Evolutionary conservation across 2,888 invertebrate species (phyloP).

Genomic region (Tachystola acroxantha): DNA sequence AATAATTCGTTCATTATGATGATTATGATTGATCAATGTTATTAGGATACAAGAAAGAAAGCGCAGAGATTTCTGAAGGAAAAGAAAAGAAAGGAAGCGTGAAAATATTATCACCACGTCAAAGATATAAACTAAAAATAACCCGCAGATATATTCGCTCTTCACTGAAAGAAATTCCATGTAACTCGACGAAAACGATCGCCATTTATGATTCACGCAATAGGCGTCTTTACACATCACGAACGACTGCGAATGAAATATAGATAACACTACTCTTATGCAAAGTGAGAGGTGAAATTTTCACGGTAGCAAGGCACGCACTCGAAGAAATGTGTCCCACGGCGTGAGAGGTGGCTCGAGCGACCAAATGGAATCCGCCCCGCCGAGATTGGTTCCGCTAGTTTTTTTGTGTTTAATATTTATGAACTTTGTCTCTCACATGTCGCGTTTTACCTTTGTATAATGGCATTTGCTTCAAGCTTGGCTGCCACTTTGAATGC

Average conservation of each 20-base stretch:
- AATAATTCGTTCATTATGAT: too few relatives aligned
- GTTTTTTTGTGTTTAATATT: slow-evolving; percentile 69
- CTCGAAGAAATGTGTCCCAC: slow-evolving; percentile 51
- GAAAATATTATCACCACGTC: slow-evolving; percentile 26
- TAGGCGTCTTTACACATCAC: slow-evolving; percentile 58
- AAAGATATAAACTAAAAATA: slow-evolving; percentile 32
- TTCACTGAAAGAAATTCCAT: slow-evolving; percentile 44
- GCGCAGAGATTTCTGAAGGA: not conserved
- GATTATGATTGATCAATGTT: too few relatives aligned
- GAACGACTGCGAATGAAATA: slow-evolving; percentile 54
- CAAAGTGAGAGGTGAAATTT: slow-evolving; percentile 62
- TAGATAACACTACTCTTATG: slow-evolving; percentile 63
- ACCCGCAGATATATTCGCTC: slow-evolving; percentile 24
- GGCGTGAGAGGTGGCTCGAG: slow-evolving; percentile 38
- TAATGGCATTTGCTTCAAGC: slow-evolving; percentile 60
- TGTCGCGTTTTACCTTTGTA: slow-evolving; percentile 55
- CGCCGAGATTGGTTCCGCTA: slow-evolving; percentile 64
- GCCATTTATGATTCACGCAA: slow-evolving; percentile 66
- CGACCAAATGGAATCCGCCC: slow-evolving; percentile 58
- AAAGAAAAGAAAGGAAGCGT: slow-evolving; percentile 25
- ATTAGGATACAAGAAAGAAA: too few relatives aligned
- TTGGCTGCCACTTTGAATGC: slow-evolving; percentile 49
- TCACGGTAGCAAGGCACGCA: slow-evolving; percentile 52
- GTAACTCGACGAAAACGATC: slow-evolving; percentile 54
- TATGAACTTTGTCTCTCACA: slow-evolving; percentile 59